Percentiles rank a stretch among this genome's conserved stretches.
These are phyloP conservation scores for Trematomus bernacchii DNA, from an alignment of 2,797 vertebrate genomes.

Conservation along the genomic window DNA sequence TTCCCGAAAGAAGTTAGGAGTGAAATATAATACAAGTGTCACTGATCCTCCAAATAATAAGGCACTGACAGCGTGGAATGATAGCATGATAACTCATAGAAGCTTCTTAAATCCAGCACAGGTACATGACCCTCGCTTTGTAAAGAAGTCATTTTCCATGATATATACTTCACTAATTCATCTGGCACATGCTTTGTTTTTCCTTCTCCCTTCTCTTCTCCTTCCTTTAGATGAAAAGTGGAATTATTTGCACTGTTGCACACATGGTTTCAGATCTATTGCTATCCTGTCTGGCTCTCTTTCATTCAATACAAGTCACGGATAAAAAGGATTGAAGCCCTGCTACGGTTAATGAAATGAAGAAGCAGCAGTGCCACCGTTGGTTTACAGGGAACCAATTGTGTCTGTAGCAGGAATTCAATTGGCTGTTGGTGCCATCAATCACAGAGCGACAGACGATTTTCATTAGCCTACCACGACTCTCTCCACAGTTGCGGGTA, in stretches of 20 bases:
- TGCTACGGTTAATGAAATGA: conserved; percentile 90
- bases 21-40: conserved; percentile 90
- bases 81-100: conserved; percentile 95
- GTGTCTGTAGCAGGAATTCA: conserved; percentile 81
- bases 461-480: conserved; percentile 80
- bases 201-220: conserved; percentile 28
- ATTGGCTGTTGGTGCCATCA: conserved; percentile 89
- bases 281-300: conserved; percentile 89
- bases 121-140: conserved; percentile 92
- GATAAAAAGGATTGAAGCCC: conserved; percentile 90
- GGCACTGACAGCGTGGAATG: conserved; percentile 94
- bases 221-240: conserved; percentile 82
- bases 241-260: conserved; percentile 88
- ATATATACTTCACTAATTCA: conserved; percentile 87
- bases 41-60: conserved; percentile 94
- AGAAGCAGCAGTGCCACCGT: conserved; percentile 86
- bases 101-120: conserved; percentile 89
- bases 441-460: conserved; percentile 84
- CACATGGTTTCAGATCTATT: conserved; percentile 92
- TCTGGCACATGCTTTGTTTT: conserved; percentile 87
- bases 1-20: conserved; percentile 69
- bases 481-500: conserved; percentile 43
- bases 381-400: conserved; percentile 90
- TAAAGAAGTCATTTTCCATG: conserved; percentile 91
- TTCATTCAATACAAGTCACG: conserved; percentile 87